Conservation (phyloP, 2,888 invertebrate genomes). For the Calameuta pallipes region DNA sequence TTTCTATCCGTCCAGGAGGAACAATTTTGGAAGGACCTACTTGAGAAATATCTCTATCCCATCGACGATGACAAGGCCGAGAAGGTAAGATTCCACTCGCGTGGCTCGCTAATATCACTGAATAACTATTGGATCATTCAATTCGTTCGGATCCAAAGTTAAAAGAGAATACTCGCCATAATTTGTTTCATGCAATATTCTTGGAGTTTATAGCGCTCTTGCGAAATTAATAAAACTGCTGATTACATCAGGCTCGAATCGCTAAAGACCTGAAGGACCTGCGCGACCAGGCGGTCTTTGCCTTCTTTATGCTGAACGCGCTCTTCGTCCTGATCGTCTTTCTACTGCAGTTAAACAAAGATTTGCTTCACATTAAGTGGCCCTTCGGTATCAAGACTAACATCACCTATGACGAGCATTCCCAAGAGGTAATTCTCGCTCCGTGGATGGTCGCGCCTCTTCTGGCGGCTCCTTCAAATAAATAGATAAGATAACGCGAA, state of each 20-base stretch:
- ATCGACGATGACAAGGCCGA: slow-evolving; percentile 92
- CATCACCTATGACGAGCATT: slow-evolving; percentile 89
- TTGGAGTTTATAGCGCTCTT: background rate
- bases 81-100: slow-evolving; percentile 73
- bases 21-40: slow-evolving; percentile 93
- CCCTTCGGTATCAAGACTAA: slow-evolving; percentile 94
- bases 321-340: slow-evolving; percentile 98
- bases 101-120: background rate
- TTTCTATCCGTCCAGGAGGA: slow-evolving; percentile 86
- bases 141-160: background rate
- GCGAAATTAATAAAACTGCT: slow-evolving; percentile 28
- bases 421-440: slow-evolving; percentile 86
- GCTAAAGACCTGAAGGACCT: slow-evolving; percentile 92
- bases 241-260: slow-evolving; percentile 82
- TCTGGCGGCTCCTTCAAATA: slow-evolving; percentile 6
- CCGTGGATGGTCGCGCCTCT: slow-evolving; percentile 42
- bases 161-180: background rate
- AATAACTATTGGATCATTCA: background rate
- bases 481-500: background rate
- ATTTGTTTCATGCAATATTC: background rate
- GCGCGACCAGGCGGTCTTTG: slow-evolving; percentile 94
- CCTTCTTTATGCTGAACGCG: slow-evolving; percentile 98
- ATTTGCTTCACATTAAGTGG: slow-evolving; percentile 95
- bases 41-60: slow-evolving; percentile 94
- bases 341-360: slow-evolving; percentile 98